Evolutionary conservation across 30 jellyfish, hydroid and myxozoan species (phyloP).

Genomic region (Turritopsis dohrnii): DNA sequence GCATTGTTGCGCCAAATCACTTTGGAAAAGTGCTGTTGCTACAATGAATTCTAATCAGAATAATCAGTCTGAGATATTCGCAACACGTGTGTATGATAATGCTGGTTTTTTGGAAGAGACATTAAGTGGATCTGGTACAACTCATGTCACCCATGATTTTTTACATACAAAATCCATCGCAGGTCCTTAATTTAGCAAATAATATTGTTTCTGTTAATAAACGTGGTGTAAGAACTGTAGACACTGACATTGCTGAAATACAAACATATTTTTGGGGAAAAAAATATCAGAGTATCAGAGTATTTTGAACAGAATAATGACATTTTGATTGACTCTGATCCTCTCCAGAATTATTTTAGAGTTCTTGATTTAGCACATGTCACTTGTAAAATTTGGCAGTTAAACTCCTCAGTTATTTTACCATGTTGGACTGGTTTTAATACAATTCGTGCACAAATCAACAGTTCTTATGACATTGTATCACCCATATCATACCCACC

Average conservation of each 20-base stretch:
- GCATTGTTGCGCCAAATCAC: neutral
- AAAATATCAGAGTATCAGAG: neutral
- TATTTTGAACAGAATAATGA: too few relatives aligned
- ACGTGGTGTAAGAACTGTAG: neutral
- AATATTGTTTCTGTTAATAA: neutral
- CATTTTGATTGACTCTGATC: neutral
- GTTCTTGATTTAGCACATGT: neutral
- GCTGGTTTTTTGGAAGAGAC: neutral
- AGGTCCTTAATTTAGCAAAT: neutral
- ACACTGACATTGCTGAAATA: neutral
- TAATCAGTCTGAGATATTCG: neutral
- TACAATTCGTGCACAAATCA: neutral
- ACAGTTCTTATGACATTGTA: neutral
- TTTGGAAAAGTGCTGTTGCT: neutral
- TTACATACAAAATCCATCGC: neutral
- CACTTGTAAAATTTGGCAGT: neutral
- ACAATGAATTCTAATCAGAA: neutral
- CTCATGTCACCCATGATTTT: neutral
- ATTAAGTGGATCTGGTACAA: neutral
- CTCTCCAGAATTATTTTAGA: neutral
- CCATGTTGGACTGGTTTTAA: neutral
- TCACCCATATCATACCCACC: neutral
- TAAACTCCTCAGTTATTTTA: neutral
- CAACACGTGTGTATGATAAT: neutral
- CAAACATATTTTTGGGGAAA: neutral